Percentiles rank a stretch among this genome's conserved stretches.
Evolutionary conservation across 1,140 invertebrate genomes (phyloP).

Genomic region (Gryllus bimaculatus): DNA sequence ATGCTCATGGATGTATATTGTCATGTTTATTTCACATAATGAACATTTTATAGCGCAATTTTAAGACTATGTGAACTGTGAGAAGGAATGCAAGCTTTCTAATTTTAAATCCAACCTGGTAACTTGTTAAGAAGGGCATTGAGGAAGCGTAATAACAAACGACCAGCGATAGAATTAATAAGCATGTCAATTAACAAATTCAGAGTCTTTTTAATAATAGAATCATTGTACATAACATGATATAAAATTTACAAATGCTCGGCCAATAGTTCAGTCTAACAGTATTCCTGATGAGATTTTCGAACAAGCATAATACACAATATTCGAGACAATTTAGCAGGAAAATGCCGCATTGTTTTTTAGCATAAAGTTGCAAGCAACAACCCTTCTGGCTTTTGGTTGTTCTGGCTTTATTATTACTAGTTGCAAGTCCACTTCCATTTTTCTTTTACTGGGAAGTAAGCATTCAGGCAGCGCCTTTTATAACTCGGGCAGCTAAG

Average conservation of each 20-base stretch:
- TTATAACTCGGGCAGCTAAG: background rate
- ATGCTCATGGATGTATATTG: too few relatives aligned
- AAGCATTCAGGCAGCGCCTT: background rate
- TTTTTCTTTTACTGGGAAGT: background rate
- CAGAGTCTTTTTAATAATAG: background rate
- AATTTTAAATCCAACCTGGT: too few relatives aligned
- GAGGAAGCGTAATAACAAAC: too few relatives aligned
- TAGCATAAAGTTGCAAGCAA: background rate
- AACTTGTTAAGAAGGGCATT: too few relatives aligned
- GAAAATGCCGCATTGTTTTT: background rate
- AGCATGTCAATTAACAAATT: background rate
- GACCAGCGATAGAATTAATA: too few relatives aligned
- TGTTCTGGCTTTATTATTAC: too few relatives aligned
- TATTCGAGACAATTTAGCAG: background rate
- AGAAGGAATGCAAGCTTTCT: too few relatives aligned
- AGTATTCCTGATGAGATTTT: background rate
- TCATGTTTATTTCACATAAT: too few relatives aligned
- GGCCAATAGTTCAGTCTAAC: background rate
- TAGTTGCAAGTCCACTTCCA: background rate
- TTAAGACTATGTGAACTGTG: too few relatives aligned
- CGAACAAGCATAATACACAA: background rate
- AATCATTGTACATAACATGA: background rate
- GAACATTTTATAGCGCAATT: too few relatives aligned
- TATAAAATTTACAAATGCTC: background rate
- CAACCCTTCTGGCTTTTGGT: too few relatives aligned